Conservation (phyloP, 1,140 invertebrate species). For the Stenopsyche tienmushanensis region DNA sequence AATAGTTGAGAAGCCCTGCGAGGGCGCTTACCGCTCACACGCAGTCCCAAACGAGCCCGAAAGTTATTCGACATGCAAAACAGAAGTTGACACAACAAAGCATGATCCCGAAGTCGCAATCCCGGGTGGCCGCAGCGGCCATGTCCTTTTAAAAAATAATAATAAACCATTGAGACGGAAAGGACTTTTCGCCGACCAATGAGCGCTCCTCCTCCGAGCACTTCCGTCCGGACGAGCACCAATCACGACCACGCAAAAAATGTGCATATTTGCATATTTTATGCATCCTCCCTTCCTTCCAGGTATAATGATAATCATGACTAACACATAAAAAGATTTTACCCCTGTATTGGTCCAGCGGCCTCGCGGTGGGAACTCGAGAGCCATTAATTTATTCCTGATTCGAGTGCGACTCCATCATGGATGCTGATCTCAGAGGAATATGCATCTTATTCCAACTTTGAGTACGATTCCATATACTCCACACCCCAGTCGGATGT, state of each 20-base stretch:
- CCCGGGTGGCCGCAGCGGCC: neutral
- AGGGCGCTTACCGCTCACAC: neutral
- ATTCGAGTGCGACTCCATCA: conserved; percentile 38
- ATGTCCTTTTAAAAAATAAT: conserved; percentile 9
- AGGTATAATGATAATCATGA: neutral
- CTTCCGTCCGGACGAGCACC: conserved; percentile 29
- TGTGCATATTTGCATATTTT: conserved; percentile 40
- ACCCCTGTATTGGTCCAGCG: too few relatives aligned
- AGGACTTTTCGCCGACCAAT: neutral
- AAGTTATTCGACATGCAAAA: neutral
- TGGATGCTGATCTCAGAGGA: too few relatives aligned
- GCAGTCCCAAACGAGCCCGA: neutral
- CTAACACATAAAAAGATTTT: neutral
- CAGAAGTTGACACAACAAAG: neutral
- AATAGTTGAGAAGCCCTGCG: too few relatives aligned
- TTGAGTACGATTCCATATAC: too few relatives aligned
- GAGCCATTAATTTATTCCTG: conserved; percentile 35
- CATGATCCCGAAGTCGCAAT: neutral
- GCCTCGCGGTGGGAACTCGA: conserved; percentile 19
- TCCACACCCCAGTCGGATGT: too few relatives aligned
- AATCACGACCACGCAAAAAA: conserved; percentile 33
- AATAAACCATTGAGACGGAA: conserved; percentile 25
- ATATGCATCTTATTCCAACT: too few relatives aligned
- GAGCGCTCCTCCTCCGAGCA: neutral
- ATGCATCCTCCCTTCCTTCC: conserved; percentile 25